Base-by-base conservation (phyloP, 2,113 vertebrate species). In the Smithornis capensis region DNA sequence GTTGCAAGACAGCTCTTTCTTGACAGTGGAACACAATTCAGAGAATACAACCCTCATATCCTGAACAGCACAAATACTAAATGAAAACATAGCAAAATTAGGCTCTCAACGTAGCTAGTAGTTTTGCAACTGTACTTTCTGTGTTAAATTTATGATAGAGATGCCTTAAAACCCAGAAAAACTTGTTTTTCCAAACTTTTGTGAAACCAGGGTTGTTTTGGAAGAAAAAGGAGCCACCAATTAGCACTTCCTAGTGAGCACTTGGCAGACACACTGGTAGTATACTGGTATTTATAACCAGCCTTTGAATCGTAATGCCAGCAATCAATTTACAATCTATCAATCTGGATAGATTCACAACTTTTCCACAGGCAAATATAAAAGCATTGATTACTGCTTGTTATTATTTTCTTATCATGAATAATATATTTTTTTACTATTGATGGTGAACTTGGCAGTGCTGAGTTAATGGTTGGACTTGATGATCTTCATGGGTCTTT, bases 261-360 rank as follows among this genome's bases (percentile, higher is more conserved):
- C 68, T 80, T 38, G 22, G 15, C 33, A 75, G 22, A 45, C 15
- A 65, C 5, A n/a, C 28, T 52, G 25, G 24, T 44, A 77, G 53
- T 77, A 77, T 5, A 64, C 42, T 99, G 60, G 98, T 99, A 25
- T 99, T 99, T 97, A 99, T 99, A 44, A 99, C 98, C 94, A 99
- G 98, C 93, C 98, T 99, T 62, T 98, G 99, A 96, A 99, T 99
- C 24, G 98, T 99, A 40, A 99, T 99, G 99, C 99, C 99, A 37
- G 99, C 99, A 47, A 99, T 99, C 94, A 99, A 99, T 93, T 97
- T 99, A 65, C n/a, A n/a, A n/a, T n/a, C n/a, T n/a, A n/a, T n/a
- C n/a, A n/a, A n/a, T n/a, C n/a, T 99, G 91, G 98, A 99, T 85
- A 98, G 99, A 92, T 99, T 99, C 94, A 99, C 99, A 49, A 99